Base-by-base conservation (phyloP, 2,113 vertebrate species). In the Casuarius casuarius region DNA sequence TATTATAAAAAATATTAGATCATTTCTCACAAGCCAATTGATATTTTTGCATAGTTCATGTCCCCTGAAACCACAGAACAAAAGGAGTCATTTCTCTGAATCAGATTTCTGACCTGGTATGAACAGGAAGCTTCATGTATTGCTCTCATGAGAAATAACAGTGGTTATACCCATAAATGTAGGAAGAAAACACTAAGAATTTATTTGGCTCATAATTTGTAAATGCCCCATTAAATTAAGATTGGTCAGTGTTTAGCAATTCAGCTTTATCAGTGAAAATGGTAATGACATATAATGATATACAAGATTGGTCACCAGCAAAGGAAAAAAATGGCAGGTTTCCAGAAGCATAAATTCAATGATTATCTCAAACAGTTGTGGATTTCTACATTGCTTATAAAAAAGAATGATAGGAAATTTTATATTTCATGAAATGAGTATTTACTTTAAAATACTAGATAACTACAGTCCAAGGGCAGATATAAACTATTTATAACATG, bases 321-420 rank as follows among this genome's bases (percentile, higher is more conserved):
- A 92, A 94, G 71, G 62, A 16, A 76, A 74, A 28, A 84, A 94
- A 88, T 21, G 21, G 31, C 40, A 96, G 31, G 10, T 21, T 96
- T 97, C 82, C 94, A 81, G 92, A 95, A 72, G 7, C 28, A 42
- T 72, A 91, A 78, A 84, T 40, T 84, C 22, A 91, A n/a, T 54
- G 2, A 84, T 16, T 73, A 49, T 74, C 48, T 84, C 68, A 67
- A 31, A 40, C 15, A 86, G 48, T 42, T 84, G 25, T 33, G 5
- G 4, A 68, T 77, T 93, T 74, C 21, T 15, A 31, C 38, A 46
- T 35, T 5, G 0, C 25, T 44, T 66, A 68, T 70, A 79, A 72
- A 59, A 35, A 76, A 15, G 13, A 86, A 10, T 49, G 40, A 59
- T 46, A 44, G 0, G 17, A 87, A 72, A 31, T 25, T 84, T n/a